Evolutionary conservation across 2,888 invertebrate genomes (phyloP).

Genomic region (Drosophila kuntzei): DNA sequence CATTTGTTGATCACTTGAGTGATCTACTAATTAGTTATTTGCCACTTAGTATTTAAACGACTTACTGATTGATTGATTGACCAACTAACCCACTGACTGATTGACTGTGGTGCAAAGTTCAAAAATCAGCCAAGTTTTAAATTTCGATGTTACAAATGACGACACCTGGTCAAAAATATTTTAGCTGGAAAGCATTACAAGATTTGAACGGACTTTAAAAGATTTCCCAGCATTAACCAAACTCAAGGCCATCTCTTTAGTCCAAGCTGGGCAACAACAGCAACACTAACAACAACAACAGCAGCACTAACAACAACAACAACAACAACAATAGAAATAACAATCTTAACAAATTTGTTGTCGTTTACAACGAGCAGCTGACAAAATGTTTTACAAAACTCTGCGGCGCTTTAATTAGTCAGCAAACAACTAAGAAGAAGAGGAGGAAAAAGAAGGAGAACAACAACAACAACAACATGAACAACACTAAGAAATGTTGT

Average conservation of each 20-base stretch:
- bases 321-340: slow-evolving; percentile 6
- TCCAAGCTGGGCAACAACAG: slow-evolving; percentile 2
- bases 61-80: not conserved
- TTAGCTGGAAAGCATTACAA: slow-evolving; percentile 43
- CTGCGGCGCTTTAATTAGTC: slow-evolving; percentile 58
- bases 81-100: not conserved
- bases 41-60: too few relatives aligned
- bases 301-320: not conserved
- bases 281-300: slow-evolving; percentile 1
- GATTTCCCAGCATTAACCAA: slow-evolving; percentile 18
- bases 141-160: slow-evolving; percentile 19
- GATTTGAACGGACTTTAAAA: slow-evolving; percentile 10
- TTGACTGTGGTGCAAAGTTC: not conserved
- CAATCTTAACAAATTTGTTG: slow-evolving; percentile 24
- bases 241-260: slow-evolving; percentile 41
- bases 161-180: slow-evolving; percentile 14
- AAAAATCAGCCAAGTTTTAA: not conserved
- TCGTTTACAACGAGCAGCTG: slow-evolving; percentile 43
- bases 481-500: slow-evolving; percentile 40
- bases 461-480: slow-evolving; percentile 16
- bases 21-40: too few relatives aligned
- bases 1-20: too few relatives aligned
- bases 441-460: slow-evolving; percentile 3
- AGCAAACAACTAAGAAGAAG: slow-evolving; percentile 24
- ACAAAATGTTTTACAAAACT: slow-evolving; percentile 53